These are phyloP conservation scores for Chydorus sphaericus DNA, from an alignment of 2,888 invertebrate genomes.

Conservation along the genomic window DNA sequence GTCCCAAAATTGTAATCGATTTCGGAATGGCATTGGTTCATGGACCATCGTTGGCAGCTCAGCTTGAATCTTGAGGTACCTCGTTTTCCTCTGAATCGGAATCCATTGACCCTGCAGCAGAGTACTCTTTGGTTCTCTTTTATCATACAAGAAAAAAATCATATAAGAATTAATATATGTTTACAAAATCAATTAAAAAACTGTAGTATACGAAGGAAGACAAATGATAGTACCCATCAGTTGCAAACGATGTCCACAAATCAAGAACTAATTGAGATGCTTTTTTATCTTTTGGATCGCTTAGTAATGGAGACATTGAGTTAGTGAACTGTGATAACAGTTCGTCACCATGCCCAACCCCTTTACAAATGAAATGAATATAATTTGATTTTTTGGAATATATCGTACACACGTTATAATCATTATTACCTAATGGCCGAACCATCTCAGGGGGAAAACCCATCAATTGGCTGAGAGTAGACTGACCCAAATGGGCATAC, in stretches of 20 bases:
- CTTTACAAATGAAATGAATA: not conserved
- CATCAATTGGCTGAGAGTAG: not conserved
- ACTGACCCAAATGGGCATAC: not conserved
- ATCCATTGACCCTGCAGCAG: not conserved
- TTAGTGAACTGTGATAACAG: not conserved
- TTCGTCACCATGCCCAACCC: constrained; percentile 1
- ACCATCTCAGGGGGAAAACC: not conserved
- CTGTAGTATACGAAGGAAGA: not conserved
- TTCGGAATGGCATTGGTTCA: no score
- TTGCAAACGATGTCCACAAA: not conserved
- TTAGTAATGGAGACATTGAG: not conserved
- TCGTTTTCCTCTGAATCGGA: not conserved
- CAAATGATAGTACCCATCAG: not conserved
- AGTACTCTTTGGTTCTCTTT: not conserved
- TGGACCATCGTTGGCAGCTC: not conserved
- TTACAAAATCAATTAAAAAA: not conserved
- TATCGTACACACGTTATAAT: not conserved
- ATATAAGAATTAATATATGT: not conserved
- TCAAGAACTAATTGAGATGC: not conserved
- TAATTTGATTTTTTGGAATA: no score
- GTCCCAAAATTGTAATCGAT: no score
- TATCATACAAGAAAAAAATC: not conserved
- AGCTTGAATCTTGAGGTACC: not conserved
- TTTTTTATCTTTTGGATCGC: not conserved
- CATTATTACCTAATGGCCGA: no score